Percentiles rank a stretch among this genome's conserved stretches.
Conservation (phyloP, 1,140 invertebrate species). For the Lucilia sericata region DNA sequence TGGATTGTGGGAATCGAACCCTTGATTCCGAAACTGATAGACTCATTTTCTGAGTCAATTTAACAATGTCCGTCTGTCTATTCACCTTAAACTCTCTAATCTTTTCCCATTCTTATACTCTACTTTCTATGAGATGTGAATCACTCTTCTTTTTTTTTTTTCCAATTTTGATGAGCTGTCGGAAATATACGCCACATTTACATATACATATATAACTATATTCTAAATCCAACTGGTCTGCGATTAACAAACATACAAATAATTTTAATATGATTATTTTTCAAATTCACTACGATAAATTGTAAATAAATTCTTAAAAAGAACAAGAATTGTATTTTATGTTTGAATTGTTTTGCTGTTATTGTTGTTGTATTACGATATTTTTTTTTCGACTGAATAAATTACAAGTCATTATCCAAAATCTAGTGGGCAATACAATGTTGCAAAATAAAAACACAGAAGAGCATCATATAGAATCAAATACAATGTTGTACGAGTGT, state of each 20-base stretch:
- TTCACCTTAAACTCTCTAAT: too few species aligned
- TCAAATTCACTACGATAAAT: neutral
- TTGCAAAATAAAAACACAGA: neutral
- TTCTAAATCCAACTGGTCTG: neutral
- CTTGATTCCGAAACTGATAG: too few species aligned
- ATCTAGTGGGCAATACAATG: constrained; percentile 8
- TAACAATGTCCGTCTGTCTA: too few species aligned
- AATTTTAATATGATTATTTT: constrained; percentile 8
- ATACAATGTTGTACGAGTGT: too few species aligned
- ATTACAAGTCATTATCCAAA: constrained; percentile 14
- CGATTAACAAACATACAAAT: neutral
- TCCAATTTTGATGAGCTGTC: too few species aligned
- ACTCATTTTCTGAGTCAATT: too few species aligned
- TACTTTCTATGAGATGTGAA: too few species aligned
- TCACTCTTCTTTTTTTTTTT: too few species aligned
- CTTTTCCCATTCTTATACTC: too few species aligned
- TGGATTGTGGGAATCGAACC: too few species aligned
- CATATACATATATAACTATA: too few species aligned
- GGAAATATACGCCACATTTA: too few species aligned
- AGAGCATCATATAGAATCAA: neutral
- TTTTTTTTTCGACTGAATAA: neutral
- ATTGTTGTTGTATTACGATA: neutral
- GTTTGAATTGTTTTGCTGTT: neutral
- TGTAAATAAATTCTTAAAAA: neutral
- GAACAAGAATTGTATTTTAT: neutral